A percentile compares a stretch with the other conserved stretches of the same genome.
Conservation (phyloP, 2,113 vertebrate species). For the Cyprinodon tularosa region DNA sequence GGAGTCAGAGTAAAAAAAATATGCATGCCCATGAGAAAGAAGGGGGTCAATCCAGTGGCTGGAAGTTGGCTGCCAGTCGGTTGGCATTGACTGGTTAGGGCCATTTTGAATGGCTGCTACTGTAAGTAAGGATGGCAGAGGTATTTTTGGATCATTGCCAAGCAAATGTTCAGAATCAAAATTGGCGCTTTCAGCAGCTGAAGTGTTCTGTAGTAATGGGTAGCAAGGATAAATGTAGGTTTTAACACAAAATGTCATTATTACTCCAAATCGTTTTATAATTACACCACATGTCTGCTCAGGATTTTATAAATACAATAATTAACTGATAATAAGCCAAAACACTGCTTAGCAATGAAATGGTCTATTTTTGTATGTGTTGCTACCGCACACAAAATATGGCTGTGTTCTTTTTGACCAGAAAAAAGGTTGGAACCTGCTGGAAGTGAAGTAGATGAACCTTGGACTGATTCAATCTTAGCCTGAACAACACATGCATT, state of each 20-base stretch:
- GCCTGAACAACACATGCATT: slow-evolving; percentile 18
- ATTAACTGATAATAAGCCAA: slow-evolving; percentile 19
- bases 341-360: slow-evolving; percentile 7
- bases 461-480: slow-evolving; percentile 18
- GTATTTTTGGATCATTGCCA: not conserved
- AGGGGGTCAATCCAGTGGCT: no score
- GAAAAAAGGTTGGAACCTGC: not conserved
- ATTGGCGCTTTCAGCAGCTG: not conserved
- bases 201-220: slow-evolving; percentile 2
- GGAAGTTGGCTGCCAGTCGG: no score
- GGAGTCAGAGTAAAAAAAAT: no score
- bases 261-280: not conserved
- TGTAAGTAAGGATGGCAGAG: not conserved
- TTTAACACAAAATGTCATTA: slow-evolving; percentile 14
- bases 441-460: slow-evolving; percentile 15
- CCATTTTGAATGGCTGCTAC: no score
- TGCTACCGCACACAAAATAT: slow-evolving; percentile 11
- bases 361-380: not conserved
- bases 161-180: not conserved
- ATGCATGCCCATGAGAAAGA: no score
- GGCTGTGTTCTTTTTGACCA: not conserved
- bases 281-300: not conserved
- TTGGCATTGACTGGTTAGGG: no score
- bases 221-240: slow-evolving; percentile 19
- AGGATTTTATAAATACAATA: not conserved